Conservation (phyloP, 2,797 vertebrate species). For the Hirundo rustica region DNA sequence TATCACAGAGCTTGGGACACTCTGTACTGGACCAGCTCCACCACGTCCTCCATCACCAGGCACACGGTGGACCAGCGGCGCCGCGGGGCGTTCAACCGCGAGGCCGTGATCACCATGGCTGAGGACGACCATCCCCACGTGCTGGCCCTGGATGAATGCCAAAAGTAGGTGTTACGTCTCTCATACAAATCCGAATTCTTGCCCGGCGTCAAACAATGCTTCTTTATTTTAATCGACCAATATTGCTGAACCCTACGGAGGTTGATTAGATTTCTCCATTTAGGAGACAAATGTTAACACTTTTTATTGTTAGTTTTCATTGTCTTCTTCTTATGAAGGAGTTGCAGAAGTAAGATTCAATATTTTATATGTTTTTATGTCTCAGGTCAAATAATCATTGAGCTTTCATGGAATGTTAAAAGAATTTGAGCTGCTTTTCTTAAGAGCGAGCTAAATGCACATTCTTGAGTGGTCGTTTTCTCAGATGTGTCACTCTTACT, state of each 20-base stretch:
- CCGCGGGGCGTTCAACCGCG: conserved; percentile 81
- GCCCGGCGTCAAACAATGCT: background rate
- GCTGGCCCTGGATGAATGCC: conserved; percentile 93
- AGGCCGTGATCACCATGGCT: conserved; percentile 91
- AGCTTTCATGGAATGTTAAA: background rate
- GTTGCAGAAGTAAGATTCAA: background rate
- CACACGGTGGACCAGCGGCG: conserved; percentile 88
- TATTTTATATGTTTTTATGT: background rate
- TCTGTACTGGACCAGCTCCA: conserved; percentile 97
- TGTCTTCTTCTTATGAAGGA: background rate
- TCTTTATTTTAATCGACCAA: background rate
- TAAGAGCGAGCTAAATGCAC: background rate
- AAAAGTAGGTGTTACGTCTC: conserved; percentile 82
- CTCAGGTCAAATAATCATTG: background rate
- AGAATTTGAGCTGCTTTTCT: background rate
- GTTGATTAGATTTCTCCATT: rapidly evolving
- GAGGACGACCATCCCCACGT: conserved; percentile 97
- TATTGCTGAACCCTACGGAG: background rate
- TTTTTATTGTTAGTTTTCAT: background rate
- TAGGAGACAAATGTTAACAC: background rate
- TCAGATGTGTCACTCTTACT: background rate
- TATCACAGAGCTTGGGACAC: conserved; percentile 95
- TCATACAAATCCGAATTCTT: background rate
- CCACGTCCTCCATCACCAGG: conserved; percentile 92
- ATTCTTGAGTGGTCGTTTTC: rapidly evolving